Evolutionary conservation across 2,797 vertebrate genomes (phyloP), one percentile per base, ranked within the genome.

Genomic region (Pseudochirops corinnae): DNA sequence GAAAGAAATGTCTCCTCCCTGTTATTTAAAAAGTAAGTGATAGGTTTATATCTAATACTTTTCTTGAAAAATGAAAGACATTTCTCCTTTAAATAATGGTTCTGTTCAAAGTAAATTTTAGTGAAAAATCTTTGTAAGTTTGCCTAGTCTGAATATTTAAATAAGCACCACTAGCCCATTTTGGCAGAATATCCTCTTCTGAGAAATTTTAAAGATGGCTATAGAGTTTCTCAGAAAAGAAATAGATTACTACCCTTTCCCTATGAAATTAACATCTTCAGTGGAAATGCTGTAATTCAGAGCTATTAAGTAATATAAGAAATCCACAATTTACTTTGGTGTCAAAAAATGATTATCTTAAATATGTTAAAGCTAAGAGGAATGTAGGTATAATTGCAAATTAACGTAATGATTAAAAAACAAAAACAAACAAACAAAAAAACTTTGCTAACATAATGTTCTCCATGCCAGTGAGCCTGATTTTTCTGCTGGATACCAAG

Each of bases 311-410:
- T 12, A 90, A 55, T 92, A 93, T 94, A 93, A 26, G 90, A 92
- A 58, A 93, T 90, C 91, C 92, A 62, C 91, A 29, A 46, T 29
- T 91, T 95, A 1, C 93, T 95, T 94, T 58, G 57, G 21, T 58
- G 29, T 94, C 95, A 92, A 95, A 55, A 96, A 95, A 13, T 94
- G 90, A 56, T 90, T 55, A 94, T 93, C 58, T 92, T 97, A 92
- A 91, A 93, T 96, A 90, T 94, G 92, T 60, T 92, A 82, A 95
- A 97, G 93, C 82, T 56, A 52, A 96, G 16, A 91, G 91, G 82
- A 93, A 57, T 91, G 39, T 67, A 55, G 11, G 90, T 56, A n/a
- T 92, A 26, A 82, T 82, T n/a, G 29, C 33, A 94, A 74, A 57
- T 92, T 93, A 90, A 56, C 57, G 92, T 92, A 60, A 18, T 91